Percentiles rank a stretch among this genome's conserved stretches.
These are phyloP conservation scores for Cacoxenus indagator DNA, from an alignment of 2,888 invertebrate species.

Conservation along the genomic window DNA sequence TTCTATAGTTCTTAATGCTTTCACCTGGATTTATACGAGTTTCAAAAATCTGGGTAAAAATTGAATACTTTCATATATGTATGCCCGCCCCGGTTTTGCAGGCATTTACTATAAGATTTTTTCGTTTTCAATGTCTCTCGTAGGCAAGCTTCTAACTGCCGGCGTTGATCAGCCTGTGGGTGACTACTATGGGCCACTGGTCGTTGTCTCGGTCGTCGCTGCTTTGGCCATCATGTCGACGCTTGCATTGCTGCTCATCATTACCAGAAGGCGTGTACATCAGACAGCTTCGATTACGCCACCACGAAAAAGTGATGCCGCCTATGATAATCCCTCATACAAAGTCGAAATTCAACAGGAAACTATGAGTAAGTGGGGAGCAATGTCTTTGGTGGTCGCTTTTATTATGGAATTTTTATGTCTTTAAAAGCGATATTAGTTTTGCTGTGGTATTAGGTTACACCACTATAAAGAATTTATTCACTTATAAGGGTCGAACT, in stretches of 20 bases:
- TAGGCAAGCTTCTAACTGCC: conserved; percentile 73
- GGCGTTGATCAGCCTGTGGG: conserved; percentile 71
- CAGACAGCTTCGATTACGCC: conserved; percentile 86
- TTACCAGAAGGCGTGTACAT: conserved; percentile 80
- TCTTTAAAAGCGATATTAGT: conserved; percentile 35
- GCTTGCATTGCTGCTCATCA: conserved; percentile 82
- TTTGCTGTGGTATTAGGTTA: no score
- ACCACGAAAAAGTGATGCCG: conserved; percentile 85
- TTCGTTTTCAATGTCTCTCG: conserved; percentile 1
- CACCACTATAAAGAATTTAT: no score
- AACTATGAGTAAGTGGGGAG: conserved; percentile 81
- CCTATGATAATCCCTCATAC: conserved; percentile 93
- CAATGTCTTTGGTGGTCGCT: conserved; percentile 49
- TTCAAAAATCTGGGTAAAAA: conserved; percentile 61
- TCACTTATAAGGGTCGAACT: no score
- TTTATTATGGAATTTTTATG: conserved; percentile 22
- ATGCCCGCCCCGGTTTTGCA: no score
- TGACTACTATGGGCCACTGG: conserved; percentile 90
- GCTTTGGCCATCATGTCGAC: conserved; percentile 87
- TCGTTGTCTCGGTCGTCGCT: conserved; percentile 89
- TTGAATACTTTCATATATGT: background rate
- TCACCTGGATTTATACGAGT: conserved; percentile 54
- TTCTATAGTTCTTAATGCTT: conserved; percentile 52
- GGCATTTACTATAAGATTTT: no score
- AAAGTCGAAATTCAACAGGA: conserved; percentile 94